Evolutionary conservation across 2,797 vertebrate genomes (phyloP).

Genomic region (Labroides dimidiatus): DNA sequence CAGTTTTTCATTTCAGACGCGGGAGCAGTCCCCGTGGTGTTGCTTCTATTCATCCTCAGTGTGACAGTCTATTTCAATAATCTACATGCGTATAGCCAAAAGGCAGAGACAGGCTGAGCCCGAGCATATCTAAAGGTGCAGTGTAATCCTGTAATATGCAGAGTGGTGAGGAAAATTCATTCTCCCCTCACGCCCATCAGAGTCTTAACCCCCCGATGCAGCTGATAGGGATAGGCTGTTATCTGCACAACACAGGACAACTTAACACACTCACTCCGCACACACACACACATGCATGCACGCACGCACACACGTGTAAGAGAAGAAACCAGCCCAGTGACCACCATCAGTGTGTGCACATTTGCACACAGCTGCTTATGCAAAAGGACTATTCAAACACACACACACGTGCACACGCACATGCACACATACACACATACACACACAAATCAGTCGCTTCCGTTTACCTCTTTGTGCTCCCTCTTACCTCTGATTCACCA

Average conservation of each 20-base stretch:
- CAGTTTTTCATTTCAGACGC: conserved; percentile 40
- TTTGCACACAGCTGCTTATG: conserved; percentile 71
- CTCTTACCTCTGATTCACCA: conserved; percentile 14
- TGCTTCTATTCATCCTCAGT: conserved; percentile 54
- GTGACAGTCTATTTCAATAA: conserved; percentile 73
- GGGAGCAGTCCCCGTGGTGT: conserved; percentile 33
- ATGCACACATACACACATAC: conserved; percentile 10
- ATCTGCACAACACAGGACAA: conserved; percentile 84
- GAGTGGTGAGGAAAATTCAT: conserved; percentile 82
- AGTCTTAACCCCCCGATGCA: conserved; percentile 82
- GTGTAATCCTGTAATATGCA: conserved; percentile 88
- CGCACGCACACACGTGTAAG: conserved; percentile 37
- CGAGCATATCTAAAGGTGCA: conserved; percentile 81
- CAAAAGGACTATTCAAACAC: conserved; percentile 21
- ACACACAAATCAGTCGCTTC: conserved; percentile 8
- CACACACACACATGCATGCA: conserved; percentile 10
- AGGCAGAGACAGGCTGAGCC: conserved; percentile 74
- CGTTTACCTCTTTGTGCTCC: conserved; percentile 29
- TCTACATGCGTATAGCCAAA: conserved; percentile 64
- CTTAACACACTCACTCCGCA: conserved; percentile 75
- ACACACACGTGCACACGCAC: neutral
- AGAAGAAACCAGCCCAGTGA: conserved; percentile 45
- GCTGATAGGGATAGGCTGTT: conserved; percentile 82
- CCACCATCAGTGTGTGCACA: conserved; percentile 54
- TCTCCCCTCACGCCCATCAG: conserved; percentile 76